phyloP scores from a whole-genome alignment of 2,113 vertebrate species.

The Daubentonia madagascariensis region DNA sequence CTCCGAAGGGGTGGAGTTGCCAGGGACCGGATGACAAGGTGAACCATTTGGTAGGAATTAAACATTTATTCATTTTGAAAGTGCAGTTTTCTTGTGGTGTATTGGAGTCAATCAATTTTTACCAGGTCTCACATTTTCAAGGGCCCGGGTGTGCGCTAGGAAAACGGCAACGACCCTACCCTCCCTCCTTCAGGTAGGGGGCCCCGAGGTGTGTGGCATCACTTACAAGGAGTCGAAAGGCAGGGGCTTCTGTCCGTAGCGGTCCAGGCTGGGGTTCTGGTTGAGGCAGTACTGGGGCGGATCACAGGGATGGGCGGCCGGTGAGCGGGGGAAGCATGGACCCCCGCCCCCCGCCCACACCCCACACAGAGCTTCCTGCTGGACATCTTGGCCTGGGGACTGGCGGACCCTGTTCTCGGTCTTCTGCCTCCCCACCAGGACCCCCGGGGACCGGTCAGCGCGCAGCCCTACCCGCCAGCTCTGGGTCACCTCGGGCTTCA shows the following conservation, averaged over 20 bases:
- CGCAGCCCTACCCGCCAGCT: slow-evolving; percentile 75
- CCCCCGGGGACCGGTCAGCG: neutral
- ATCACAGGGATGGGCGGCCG: neutral
- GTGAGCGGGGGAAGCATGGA: neutral
- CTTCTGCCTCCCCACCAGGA: neutral
- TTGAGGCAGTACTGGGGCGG: slow-evolving; percentile 73
- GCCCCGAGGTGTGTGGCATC: neutral
- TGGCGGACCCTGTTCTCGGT: neutral
- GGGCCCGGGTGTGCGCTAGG: neutral
- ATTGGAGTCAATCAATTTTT: neutral
- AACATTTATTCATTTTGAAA: neutral
- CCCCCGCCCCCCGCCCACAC: too few species aligned
- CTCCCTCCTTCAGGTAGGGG: neutral
- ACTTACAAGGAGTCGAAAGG: slow-evolving; percentile 77
- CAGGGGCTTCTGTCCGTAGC: slow-evolving; percentile 75
- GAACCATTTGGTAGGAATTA: neutral
- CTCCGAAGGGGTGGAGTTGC: neutral
- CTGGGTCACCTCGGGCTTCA: slow-evolving; percentile 76
- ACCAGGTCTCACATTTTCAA: neutral
- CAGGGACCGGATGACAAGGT: neutral
- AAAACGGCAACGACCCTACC: neutral
- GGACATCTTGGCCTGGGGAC: neutral
- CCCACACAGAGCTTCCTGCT: neutral
- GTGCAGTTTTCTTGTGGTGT: neutral
- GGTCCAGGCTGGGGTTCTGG: slow-evolving; percentile 77